Base-by-base conservation (phyloP, 2,797 vertebrate genomes). In the Nasua narica region DNA sequence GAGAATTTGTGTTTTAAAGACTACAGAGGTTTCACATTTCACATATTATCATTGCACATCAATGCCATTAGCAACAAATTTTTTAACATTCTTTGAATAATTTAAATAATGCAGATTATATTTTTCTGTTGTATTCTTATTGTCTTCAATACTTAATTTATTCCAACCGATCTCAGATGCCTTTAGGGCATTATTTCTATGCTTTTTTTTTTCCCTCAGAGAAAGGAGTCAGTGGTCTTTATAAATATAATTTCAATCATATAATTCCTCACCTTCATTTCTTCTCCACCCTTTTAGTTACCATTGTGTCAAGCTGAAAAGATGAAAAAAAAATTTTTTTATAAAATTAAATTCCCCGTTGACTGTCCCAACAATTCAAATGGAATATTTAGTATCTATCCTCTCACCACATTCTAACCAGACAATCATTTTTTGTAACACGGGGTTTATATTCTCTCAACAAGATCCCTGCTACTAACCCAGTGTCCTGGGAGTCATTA, bases 401-500 rank as follows among this genome's bases (percentile, higher is more conserved):
- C 81, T 35, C 93, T 94, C 88, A 91, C 76, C 65, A 60, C 74
- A 43, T 48, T 91, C 91, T 96, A 98, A 94, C 96, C 87, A 97
- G 94, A 93, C 43, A 94, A 94, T 97, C 94, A 96, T 98, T 98
- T 98, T 97, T 85, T 97, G 37, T 96, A 97, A 87, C 67, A 81
- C 43, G 27, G n/a, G 79, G 25, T 96, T 97, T 97, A 58, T 96
- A 92, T 89, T 98, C 90, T 96, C 83, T 97, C 94, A 96, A 93
- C 76, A 97, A 97, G 91, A 98, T 90, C 46, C 40, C 60, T 74
- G 18, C 40, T 97, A 56, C 56, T 97, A 43, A 40, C 90, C 85
- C 84, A 96, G 83, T 96, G 72, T 60, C 94, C 50, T 97, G 95
- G 96, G 96, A 98, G 93, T 97, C 97, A 98, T 98, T 98, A 97